phyloP scores from a whole-genome alignment of 2,797 vertebrate species.

The Ara ararauna region DNA sequence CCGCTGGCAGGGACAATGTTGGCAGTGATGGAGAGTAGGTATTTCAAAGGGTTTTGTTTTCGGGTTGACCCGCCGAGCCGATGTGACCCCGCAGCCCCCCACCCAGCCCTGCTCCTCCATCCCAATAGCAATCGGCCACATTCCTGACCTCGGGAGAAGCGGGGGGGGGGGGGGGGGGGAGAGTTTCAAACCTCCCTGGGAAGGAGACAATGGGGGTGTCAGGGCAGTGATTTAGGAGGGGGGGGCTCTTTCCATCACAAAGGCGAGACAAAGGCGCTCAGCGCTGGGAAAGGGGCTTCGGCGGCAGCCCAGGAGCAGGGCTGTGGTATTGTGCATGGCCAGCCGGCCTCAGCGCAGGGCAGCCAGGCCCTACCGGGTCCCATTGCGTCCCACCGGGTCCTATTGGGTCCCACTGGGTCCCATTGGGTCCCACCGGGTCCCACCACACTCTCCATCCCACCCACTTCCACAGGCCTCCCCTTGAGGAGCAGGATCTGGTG shows the following conservation, averaged over 20 bases:
- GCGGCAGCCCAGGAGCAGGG: slow-evolving; percentile 39
- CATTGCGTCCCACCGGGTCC: accelerated
- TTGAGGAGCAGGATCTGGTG: background rate
- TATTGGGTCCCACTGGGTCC: accelerated
- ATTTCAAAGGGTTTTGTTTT: slow-evolving; percentile 85
- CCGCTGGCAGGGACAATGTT: slow-evolving; percentile 84
- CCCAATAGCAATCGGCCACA: slow-evolving; percentile 80
- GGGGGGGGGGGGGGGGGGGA: slow-evolving; percentile 48
- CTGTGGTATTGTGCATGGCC: slow-evolving; percentile 20
- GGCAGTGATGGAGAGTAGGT: slow-evolving; percentile 85
- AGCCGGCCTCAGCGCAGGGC: background rate
- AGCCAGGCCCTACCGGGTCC: background rate
- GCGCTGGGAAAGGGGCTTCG: slow-evolving; percentile 67
- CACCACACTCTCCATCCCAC: background rate
- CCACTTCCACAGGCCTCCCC: background rate
- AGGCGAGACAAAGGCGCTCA: slow-evolving; percentile 77
- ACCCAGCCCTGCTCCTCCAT: slow-evolving; percentile 74
- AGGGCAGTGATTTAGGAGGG: slow-evolving; percentile 81
- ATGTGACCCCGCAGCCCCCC: slow-evolving; percentile 76
- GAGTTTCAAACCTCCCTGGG: slow-evolving; percentile 76
- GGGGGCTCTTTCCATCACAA: slow-evolving; percentile 81
- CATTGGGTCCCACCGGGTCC: background rate
- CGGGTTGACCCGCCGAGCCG: slow-evolving; percentile 74
- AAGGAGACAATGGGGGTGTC: slow-evolving; percentile 82
- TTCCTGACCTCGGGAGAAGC: slow-evolving; percentile 76